These are phyloP conservation scores for Drosophila orena DNA, from an alignment of 1,140 invertebrate genomes.

Conservation along the genomic window DNA sequence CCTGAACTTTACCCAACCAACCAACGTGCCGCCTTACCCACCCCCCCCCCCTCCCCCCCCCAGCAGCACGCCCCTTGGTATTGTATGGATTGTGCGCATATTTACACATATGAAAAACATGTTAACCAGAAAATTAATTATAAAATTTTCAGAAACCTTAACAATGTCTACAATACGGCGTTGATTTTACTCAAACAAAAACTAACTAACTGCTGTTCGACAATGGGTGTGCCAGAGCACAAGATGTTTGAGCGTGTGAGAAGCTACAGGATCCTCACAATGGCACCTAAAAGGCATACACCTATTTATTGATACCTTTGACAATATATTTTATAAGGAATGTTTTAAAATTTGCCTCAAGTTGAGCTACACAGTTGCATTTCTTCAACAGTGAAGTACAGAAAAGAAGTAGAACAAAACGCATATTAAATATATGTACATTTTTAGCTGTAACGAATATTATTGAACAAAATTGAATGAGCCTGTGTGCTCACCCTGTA, in stretches of 20 bases:
- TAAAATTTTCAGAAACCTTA: slow-evolving; percentile 83
- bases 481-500: slow-evolving; percentile 52
- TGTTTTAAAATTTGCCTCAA: too few relatives aligned
- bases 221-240: slow-evolving; percentile 8
- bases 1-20: slow-evolving; percentile 74
- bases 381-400: too few relatives aligned
- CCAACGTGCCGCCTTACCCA: slow-evolving; percentile 1
- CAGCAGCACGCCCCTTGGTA: slow-evolving; percentile 4
- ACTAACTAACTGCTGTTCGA: slow-evolving; percentile 58
- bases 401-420: too few relatives aligned
- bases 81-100: slow-evolving; percentile 73
- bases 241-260: slow-evolving; percentile 4
- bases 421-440: too few relatives aligned
- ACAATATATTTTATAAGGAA: too few relatives aligned
- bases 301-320: too few relatives aligned
- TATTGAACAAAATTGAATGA: not conserved
- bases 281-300: not conserved
- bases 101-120: slow-evolving; percentile 70
- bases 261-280: slow-evolving; percentile 43
- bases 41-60: not conserved
- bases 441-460: not conserved
- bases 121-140: slow-evolving; percentile 84
- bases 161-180: slow-evolving; percentile 82
- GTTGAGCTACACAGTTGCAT: too few relatives aligned
- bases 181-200: slow-evolving; percentile 80